phyloP scores from a whole-genome alignment of 2,113 vertebrate genomes.

The Cyprinodon tularosa region DNA sequence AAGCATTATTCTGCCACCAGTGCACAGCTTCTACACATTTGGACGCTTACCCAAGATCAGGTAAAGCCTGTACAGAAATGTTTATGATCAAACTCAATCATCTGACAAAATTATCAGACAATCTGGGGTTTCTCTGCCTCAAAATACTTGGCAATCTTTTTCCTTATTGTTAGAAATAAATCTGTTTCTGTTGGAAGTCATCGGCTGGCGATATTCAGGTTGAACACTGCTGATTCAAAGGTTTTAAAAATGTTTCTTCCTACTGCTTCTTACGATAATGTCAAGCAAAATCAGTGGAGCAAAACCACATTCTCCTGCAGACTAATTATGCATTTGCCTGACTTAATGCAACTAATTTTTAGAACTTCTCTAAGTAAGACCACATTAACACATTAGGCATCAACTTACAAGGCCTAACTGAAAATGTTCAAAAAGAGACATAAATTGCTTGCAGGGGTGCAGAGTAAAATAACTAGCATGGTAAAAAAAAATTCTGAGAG shows the following conservation, averaged over 20 bases:
- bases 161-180: not conserved
- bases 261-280: not conserved
- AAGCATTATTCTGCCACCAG: too few relatives aligned
- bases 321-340: conserved; percentile 5
- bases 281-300: not conserved
- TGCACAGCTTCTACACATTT: too few relatives aligned
- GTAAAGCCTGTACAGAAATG: too few relatives aligned
- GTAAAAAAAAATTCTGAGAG: not conserved
- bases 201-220: not conserved
- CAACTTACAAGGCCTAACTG: not conserved
- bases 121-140: not conserved
- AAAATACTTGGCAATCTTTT: not conserved
- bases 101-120: too few relatives aligned
- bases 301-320: not conserved
- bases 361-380: not conserved
- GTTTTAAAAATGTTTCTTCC: not conserved
- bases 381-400: not conserved
- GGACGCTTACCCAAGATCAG: too few relatives aligned
- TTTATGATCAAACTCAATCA: too few relatives aligned
- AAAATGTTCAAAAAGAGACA: not conserved
- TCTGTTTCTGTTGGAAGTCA: not conserved
- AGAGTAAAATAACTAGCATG: not conserved
- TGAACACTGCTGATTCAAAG: not conserved
- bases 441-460: not conserved
- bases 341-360: not conserved